These are phyloP conservation scores for Thermophis baileyi DNA, from an alignment of 2,113 vertebrate genomes.

Conservation along the genomic window DNA sequence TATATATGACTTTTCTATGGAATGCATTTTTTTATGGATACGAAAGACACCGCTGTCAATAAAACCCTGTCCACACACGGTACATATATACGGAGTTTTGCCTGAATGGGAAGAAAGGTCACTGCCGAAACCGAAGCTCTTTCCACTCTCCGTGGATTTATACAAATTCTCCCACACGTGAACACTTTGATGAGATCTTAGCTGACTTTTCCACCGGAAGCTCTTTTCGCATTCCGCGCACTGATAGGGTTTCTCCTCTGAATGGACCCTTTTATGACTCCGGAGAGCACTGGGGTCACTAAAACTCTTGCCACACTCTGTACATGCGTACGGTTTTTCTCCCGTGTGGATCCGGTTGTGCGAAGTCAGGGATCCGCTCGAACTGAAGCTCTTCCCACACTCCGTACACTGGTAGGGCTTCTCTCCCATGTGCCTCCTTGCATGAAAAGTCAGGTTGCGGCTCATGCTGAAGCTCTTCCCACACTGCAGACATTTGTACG, in stretches of 20 bases:
- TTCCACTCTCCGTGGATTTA: neutral
- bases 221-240: neutral
- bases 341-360: neutral
- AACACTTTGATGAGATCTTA: neutral
- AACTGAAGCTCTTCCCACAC: neutral
- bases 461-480: too few species aligned
- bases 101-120: neutral
- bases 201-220: neutral
- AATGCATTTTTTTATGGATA: neutral
- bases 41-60: neutral
- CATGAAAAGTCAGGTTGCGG: neutral
- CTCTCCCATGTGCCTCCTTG: neutral
- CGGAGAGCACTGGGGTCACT: accelerated
- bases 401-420: neutral
- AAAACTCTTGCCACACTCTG: neutral
- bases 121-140: neutral
- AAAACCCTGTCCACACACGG: neutral
- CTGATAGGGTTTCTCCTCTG: neutral
- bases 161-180: neutral
- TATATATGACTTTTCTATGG: neutral
- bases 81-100: neutral
- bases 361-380: neutral
- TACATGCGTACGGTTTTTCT: neutral
- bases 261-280: neutral
- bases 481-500: too few species aligned